Evolutionary conservation across 1,140 invertebrate genomes (phyloP).

Genomic region (Caerostris extrusa): DNA sequence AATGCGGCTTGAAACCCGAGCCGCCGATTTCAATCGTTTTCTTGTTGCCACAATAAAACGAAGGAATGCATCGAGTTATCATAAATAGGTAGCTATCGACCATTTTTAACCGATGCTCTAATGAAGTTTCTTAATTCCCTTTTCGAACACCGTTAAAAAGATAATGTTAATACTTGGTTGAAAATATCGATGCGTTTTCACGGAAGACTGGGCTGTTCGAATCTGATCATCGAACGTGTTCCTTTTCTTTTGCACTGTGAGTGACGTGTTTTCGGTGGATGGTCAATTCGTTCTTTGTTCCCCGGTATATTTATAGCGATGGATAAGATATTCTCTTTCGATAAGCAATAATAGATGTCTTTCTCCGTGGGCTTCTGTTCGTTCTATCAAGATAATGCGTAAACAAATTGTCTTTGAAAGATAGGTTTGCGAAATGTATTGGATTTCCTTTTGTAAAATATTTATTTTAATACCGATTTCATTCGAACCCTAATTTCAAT

Average conservation of each 20-base stretch:
- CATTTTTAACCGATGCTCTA: not conserved
- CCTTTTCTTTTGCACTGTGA: no score
- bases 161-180: conserved; percentile 59
- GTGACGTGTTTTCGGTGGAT: not conserved
- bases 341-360: not conserved
- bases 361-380: not conserved
- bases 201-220: not conserved
- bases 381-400: not conserved
- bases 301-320: not conserved
- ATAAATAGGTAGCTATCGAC: conserved; percentile 51
- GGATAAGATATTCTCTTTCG: not conserved
- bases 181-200: conserved; percentile 25
- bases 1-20: conserved; percentile 31
- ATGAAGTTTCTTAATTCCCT: conserved; percentile 29
- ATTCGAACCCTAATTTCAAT: no score
- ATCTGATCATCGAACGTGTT: not conserved
- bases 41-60: not conserved
- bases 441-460: no score
- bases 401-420: not conserved
- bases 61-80: conserved; percentile 34
- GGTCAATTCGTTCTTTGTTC: no score
- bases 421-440: no score
- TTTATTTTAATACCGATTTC: no score
- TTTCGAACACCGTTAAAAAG: not conserved
- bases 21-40: not conserved